These are phyloP conservation scores for Ia io DNA, from an alignment of 2,113 vertebrate species.

Conservation along the genomic window DNA sequence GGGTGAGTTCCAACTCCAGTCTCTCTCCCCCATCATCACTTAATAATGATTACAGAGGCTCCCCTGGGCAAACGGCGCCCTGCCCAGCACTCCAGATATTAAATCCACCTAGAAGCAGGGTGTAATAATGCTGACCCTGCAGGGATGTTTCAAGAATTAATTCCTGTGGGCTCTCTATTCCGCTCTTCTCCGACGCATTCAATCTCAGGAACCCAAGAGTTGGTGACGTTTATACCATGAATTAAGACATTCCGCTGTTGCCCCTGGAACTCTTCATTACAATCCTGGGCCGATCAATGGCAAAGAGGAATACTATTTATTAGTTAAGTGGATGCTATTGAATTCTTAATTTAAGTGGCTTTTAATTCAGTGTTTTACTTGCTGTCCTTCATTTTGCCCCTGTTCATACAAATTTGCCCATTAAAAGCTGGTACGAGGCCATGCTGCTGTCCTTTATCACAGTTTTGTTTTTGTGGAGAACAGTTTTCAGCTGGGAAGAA, in stretches of 20 bases:
- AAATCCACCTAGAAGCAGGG: constrained; percentile 69
- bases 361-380: constrained; percentile 78
- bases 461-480: constrained; percentile 2
- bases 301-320: constrained; percentile 77
- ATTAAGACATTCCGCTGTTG: constrained; percentile 70
- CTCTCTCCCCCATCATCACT: constrained; percentile 66
- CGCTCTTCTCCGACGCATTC: constrained; percentile 52
- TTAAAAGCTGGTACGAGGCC: constrained; percentile 27
- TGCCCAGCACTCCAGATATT: constrained; percentile 69
- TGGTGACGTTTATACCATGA: constrained; percentile 74
- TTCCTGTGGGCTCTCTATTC: constrained; percentile 59
- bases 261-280: constrained; percentile 75
- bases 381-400: constrained; percentile 74
- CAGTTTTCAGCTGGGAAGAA: constrained; percentile 14
- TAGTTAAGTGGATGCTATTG: constrained; percentile 78
- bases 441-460: not conserved
- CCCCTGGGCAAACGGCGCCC: constrained; percentile 28
- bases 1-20: constrained; percentile 27
- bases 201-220: constrained; percentile 70
- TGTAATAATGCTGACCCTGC: constrained; percentile 68
- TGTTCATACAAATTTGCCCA: constrained; percentile 64
- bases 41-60: constrained; percentile 65
- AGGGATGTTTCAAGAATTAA: constrained; percentile 74
- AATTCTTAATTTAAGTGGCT: constrained; percentile 78
- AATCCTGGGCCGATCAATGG: constrained; percentile 70